Percentiles rank a stretch among this genome's conserved stretches.
Evolutionary conservation across 2,888 invertebrate genomes (phyloP).

Genomic region (Conops quadrifasciatus): DNA sequence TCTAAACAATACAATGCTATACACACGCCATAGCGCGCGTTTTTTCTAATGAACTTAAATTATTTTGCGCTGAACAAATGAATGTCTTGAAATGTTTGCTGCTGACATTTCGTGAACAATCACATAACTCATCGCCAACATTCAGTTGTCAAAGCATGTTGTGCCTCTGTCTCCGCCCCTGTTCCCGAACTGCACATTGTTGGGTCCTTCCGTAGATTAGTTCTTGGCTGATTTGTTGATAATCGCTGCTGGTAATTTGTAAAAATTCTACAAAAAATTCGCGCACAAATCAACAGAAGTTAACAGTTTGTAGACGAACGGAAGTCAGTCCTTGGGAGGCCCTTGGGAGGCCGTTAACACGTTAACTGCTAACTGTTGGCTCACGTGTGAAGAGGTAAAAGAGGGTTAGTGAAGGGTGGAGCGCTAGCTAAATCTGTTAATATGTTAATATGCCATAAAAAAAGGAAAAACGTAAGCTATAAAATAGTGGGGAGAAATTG

Average conservation of each 20-base stretch:
- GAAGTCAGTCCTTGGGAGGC: too few relatives aligned
- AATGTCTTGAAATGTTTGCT: conserved; percentile 29
- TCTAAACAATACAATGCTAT: background rate
- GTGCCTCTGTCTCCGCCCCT: too few relatives aligned
- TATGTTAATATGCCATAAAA: background rate
- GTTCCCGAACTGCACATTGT: too few relatives aligned
- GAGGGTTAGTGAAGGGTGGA: background rate
- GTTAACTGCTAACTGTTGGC: conserved; percentile 44
- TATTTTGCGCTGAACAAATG: conserved; percentile 18
- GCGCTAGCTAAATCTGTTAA: background rate
- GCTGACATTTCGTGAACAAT: conserved; percentile 35
- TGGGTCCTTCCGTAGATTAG: conserved; percentile 28
- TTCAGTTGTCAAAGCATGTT: conserved; percentile 29
- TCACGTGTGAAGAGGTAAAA: background rate
- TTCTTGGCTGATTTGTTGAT: conserved; percentile 30
- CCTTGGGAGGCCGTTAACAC: too few relatives aligned
- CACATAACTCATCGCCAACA: conserved; percentile 38
- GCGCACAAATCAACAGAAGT: conserved; percentile 19
- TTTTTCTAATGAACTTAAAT: conserved; percentile 41
- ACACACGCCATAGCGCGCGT: too few relatives aligned
- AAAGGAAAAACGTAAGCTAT: background rate
- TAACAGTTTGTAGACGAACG: background rate
- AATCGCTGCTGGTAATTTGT: conserved; percentile 42
- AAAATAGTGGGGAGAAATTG: background rate
- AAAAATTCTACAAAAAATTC: conserved; percentile 38